Base-by-base conservation (phyloP, 2,888 invertebrate species). In the Acanthopleura granulata region DNA sequence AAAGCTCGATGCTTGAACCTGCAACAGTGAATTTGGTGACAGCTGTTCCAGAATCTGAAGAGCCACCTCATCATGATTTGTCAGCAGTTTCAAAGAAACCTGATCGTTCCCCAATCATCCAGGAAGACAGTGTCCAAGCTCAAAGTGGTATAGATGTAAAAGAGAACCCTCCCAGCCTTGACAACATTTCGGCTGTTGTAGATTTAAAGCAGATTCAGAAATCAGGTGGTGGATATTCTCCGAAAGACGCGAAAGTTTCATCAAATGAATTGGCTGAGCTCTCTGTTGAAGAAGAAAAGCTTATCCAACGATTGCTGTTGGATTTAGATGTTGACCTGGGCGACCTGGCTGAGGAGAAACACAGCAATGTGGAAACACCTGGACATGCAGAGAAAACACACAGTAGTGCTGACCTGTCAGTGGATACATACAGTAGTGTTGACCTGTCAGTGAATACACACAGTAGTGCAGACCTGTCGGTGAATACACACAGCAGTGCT, bases 251-350 rank as follows among this genome's bases (percentile, higher is more conserved):
- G n/a, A 57, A 22, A 57, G 12, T 12, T 18, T n/a, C 18, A 1
- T 57, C 57, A 18, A 57, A 22, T 18, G 57, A 57, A 57, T 57
- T 57, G 22, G 57, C 57, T 22, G 57, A 57, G 22, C 22, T 57
- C 18, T 57, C 57, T 57, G 57, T 57, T 18, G 57, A 57, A 22
- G 57, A 57, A 22, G 57, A 57, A 57, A 57, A 57, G 57, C 22
- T 57, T 18, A 57, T 57, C 22, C 57, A 57, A 57, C 18, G 57
- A 57, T 22, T 57, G 18, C 22, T 57, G 12, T 57, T 12, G 4
- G 57, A 57, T 12, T 57, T 57, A 12, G 57, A 57, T 57, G 22
- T 57, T 12, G 75, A 75, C 15, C 69, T 75, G 12, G 75, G 22
- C 71, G 30, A 71, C 49, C n/a, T 22, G 15, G 40, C 71, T 15